Conservation (phyloP, 2,888 invertebrate species). For the Lasioglossum zephyrum region DNA sequence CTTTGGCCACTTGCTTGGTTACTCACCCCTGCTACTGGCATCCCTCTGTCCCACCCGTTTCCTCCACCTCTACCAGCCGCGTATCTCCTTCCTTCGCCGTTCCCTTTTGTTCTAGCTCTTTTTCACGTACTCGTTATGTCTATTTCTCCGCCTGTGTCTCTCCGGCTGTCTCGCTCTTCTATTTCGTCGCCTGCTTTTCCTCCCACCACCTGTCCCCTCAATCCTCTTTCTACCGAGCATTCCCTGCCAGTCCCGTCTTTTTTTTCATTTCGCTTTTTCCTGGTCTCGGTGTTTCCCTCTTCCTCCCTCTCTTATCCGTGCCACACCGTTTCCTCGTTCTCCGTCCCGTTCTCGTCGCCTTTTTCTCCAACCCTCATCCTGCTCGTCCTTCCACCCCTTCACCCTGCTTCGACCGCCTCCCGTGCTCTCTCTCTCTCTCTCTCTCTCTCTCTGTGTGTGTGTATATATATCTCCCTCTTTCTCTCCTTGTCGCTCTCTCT, state of each 20-base stretch:
- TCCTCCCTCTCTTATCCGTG: background rate
- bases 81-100: slow-evolving; percentile 34
- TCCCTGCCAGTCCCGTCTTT: background rate
- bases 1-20: slow-evolving; percentile 70
- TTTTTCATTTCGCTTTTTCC: slow-evolving; percentile 24
- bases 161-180: slow-evolving; percentile 7
- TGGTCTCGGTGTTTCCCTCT: slow-evolving; percentile 5
- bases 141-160: slow-evolving; percentile 37
- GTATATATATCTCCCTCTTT: background rate
- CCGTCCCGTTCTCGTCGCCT: background rate
- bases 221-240: background rate
- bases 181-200: slow-evolving; percentile 17
- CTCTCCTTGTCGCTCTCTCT: background rate
- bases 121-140: slow-evolving; percentile 51
- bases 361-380: slow-evolving; percentile 9
- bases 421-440: background rate
- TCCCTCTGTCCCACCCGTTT: slow-evolving; percentile 24
- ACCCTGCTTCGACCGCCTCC: slow-evolving; percentile 1
- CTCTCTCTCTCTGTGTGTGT: background rate
- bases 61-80: slow-evolving; percentile 2
- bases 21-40: slow-evolving; percentile 40
- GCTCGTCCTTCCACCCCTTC: slow-evolving; percentile 18
- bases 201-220: slow-evolving; percentile 10
- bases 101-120: slow-evolving; percentile 54
- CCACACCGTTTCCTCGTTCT: background rate